Evolutionary conservation across 2,797 vertebrate genomes (phyloP).

Genomic region (Arremon brunneinucha): DNA sequence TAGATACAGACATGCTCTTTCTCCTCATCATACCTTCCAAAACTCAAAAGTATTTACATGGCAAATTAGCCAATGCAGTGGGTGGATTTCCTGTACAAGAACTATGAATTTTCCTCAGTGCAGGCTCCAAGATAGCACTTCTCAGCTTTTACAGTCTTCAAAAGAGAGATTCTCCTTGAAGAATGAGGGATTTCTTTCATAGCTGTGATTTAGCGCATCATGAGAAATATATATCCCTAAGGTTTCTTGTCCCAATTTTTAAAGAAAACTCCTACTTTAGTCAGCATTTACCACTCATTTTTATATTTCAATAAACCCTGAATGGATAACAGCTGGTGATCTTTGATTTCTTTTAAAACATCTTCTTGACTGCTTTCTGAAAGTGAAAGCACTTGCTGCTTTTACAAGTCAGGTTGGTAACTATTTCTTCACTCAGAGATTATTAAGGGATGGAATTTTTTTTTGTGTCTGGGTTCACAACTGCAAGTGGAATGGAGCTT

Average conservation of each 20-base stretch:
- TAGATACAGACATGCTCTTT: neutral
- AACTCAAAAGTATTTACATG: neutral
- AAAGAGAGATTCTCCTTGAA: neutral
- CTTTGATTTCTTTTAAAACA: constrained; percentile 6
- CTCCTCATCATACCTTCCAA: neutral
- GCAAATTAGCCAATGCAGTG: neutral
- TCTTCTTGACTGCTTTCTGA: neutral
- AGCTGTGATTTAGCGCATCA: neutral
- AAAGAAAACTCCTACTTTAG: neutral
- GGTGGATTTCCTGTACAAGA: neutral
- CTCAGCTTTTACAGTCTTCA: neutral
- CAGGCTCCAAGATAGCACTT: neutral
- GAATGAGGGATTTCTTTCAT: neutral
- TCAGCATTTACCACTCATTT: neutral
- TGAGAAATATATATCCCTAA: neutral
- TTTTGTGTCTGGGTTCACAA: neutral
- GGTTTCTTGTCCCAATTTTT: neutral
- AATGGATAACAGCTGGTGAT: neutral
- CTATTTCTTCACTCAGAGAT: neutral
- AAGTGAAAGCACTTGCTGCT: neutral
- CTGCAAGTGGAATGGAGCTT: neutral
- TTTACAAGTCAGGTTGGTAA: neutral
- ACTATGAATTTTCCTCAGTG: neutral
- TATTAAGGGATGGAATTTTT: neutral
- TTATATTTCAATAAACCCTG: neutral